Conservation (phyloP, 2,888 invertebrate species). For the Calephelis perditalis region DNA sequence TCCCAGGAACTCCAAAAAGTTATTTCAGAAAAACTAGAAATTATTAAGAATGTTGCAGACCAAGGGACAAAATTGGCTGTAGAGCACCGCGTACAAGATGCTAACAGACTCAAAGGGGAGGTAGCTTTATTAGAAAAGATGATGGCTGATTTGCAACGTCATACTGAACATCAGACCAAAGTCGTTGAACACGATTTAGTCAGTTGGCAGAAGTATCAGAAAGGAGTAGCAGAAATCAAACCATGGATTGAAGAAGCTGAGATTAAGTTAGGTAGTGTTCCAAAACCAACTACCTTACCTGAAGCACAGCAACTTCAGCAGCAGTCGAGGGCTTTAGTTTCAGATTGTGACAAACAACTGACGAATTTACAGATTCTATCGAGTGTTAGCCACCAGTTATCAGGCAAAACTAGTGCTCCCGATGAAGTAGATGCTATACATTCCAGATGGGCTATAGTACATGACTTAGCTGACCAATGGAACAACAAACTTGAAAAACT, state of each 20-base stretch:
- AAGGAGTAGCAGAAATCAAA: constrained; percentile 86
- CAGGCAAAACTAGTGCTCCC: constrained; percentile 85
- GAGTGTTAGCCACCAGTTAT: constrained; percentile 85
- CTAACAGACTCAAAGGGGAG: constrained; percentile 85
- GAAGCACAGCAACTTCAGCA: constrained; percentile 90
- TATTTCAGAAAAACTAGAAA: constrained; percentile 85
- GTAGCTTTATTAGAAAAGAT: constrained; percentile 86
- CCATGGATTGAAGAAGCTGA: constrained; percentile 95
- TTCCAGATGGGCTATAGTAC: constrained; percentile 90
- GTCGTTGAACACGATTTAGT: constrained; percentile 87
- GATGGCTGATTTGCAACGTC: constrained; percentile 86
- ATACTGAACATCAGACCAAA: constrained; percentile 86
- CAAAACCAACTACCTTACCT: constrained; percentile 86
- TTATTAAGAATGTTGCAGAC: constrained; percentile 84
- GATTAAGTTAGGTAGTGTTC: constrained; percentile 83
- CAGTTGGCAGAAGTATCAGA: constrained; percentile 92
- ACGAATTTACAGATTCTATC: constrained; percentile 86
- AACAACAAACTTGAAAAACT: constrained; percentile 88
- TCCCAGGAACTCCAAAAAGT: constrained; percentile 86
- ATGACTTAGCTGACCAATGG: constrained; percentile 87
- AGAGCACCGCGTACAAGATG: constrained; percentile 83
- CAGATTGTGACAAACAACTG: constrained; percentile 87
- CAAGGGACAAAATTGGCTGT: constrained; percentile 86
- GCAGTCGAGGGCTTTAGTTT: constrained; percentile 84
- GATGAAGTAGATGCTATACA: constrained; percentile 92